phyloP scores from a whole-genome alignment of 2,888 invertebrate species.

The Chirona hameri region DNA sequence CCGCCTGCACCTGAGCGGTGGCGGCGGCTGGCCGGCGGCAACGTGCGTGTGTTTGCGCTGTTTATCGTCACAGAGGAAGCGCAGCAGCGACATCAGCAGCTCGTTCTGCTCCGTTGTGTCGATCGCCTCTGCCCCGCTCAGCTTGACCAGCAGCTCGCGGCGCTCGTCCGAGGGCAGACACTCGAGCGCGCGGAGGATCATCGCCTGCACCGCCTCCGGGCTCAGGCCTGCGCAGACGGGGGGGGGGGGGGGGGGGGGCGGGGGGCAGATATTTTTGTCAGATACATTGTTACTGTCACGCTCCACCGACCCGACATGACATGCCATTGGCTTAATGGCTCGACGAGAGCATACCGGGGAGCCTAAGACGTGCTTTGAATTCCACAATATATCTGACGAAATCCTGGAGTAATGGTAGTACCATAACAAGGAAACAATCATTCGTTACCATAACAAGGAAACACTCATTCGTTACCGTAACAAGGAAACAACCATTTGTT shows the following conservation, averaged over 20 bases:
- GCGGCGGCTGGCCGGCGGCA: slow-evolving; percentile 54
- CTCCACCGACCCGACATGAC: too few species aligned
- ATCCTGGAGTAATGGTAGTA: too few species aligned
- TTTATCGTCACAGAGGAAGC: slow-evolving; percentile 83
- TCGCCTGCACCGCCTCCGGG: slow-evolving; percentile 72
- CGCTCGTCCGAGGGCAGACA: slow-evolving; percentile 77
- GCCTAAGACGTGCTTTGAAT: too few species aligned
- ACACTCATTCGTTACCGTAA: too few species aligned
- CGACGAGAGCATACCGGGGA: too few species aligned
- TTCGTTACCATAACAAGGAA: too few species aligned
- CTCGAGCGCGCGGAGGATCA: slow-evolving; percentile 73
- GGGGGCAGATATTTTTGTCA: neutral
- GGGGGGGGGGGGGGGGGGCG: too few species aligned
- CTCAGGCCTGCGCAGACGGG: slow-evolving; percentile 68
- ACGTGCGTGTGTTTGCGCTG: slow-evolving; percentile 85
- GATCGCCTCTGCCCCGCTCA: slow-evolving; percentile 72
- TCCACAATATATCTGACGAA: too few species aligned
- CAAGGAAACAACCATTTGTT: too few species aligned
- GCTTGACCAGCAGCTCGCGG: slow-evolving; percentile 75
- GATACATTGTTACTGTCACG: too few species aligned
- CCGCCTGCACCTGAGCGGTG: neutral
- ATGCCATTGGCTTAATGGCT: too few species aligned
- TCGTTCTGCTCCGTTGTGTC: slow-evolving; percentile 75
- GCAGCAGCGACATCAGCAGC: slow-evolving; percentile 81
- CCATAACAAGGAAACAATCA: too few species aligned